Conservation (phyloP, 2,888 invertebrate genomes). For the Apeira syringaria region DNA sequence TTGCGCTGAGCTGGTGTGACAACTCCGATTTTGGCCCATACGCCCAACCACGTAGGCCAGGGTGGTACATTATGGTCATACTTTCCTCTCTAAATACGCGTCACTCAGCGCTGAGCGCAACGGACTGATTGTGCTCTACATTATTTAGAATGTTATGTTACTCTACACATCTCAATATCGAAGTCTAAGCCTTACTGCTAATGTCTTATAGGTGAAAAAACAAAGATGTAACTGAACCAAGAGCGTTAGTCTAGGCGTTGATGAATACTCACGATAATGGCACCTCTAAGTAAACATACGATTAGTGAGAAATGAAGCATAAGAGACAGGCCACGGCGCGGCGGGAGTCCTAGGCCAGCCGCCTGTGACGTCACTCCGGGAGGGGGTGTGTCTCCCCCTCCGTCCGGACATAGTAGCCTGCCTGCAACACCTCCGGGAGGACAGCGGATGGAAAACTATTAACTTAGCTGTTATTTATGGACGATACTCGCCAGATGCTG, state of each 20-base stretch:
- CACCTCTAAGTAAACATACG: slow-evolving; percentile 6
- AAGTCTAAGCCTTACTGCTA: too few relatives aligned
- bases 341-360: slow-evolving; percentile 19
- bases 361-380: slow-evolving; percentile 22
- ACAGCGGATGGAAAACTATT: slow-evolving; percentile 29
- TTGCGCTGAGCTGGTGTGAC: too few relatives aligned
- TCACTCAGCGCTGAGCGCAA: too few relatives aligned
- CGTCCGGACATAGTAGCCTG: slow-evolving; percentile 15
- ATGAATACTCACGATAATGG: slow-evolving; percentile 2
- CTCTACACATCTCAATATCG: too few relatives aligned
- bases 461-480: slow-evolving; percentile 32
- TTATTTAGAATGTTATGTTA: too few relatives aligned
- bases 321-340: slow-evolving; percentile 15
- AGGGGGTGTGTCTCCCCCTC: slow-evolving; percentile 1
- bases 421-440: slow-evolving; percentile 25
- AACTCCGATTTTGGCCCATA: too few relatives aligned
- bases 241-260: slow-evolving; percentile 2
- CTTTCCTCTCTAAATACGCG: too few relatives aligned
- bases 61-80: too few relatives aligned
- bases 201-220: too few relatives aligned
- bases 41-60: too few relatives aligned
- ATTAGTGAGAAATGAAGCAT: slow-evolving; percentile 26
- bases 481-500: slow-evolving; percentile 21
- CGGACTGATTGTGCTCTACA: too few relatives aligned
- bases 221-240: too few relatives aligned